These are phyloP conservation scores for Latrodectus hesperus DNA, from an alignment of 2,888 invertebrate species.

Conservation along the genomic window DNA sequence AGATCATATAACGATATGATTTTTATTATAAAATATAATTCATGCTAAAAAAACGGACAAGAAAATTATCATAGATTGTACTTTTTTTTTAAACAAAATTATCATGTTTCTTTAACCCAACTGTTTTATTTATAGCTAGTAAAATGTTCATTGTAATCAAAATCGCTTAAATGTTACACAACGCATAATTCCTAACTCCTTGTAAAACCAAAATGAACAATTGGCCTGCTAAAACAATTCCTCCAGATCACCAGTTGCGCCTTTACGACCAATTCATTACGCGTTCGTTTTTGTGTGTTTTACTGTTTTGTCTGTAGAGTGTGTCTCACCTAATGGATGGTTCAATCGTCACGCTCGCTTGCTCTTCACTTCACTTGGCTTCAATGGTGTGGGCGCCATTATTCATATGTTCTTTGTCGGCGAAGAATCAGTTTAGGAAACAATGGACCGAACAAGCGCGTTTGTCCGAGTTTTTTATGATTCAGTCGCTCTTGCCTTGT, in stretches of 20 bases:
- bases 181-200: conserved; percentile 26
- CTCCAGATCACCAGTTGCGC: conserved; percentile 30
- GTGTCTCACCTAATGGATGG: conserved; percentile 58
- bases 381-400: conserved; percentile 32
- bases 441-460: conserved; percentile 33
- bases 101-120: conserved; percentile 8
- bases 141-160: conserved; percentile 48
- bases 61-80: too few relatives aligned
- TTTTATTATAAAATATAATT: too few relatives aligned
- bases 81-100: conserved; percentile 34
- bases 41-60: too few relatives aligned
- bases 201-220: conserved; percentile 44
- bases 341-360: conserved; percentile 61
- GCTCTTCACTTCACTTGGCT: conserved; percentile 45
- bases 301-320: conserved; percentile 47
- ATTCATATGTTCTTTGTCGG: conserved; percentile 47
- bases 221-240: conserved; percentile 52
- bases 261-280: conserved; percentile 63
- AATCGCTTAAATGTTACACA: background rate
- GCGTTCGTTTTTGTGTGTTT: conserved; percentile 24
- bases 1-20: too few relatives aligned
- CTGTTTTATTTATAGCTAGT: conserved; percentile 33
- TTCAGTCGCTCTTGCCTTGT: conserved; percentile 3
- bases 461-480: conserved; percentile 37
- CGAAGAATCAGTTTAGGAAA: conserved; percentile 26